Conservation (phyloP, 2,888 invertebrate genomes). For the Agrotis segetum region DNA sequence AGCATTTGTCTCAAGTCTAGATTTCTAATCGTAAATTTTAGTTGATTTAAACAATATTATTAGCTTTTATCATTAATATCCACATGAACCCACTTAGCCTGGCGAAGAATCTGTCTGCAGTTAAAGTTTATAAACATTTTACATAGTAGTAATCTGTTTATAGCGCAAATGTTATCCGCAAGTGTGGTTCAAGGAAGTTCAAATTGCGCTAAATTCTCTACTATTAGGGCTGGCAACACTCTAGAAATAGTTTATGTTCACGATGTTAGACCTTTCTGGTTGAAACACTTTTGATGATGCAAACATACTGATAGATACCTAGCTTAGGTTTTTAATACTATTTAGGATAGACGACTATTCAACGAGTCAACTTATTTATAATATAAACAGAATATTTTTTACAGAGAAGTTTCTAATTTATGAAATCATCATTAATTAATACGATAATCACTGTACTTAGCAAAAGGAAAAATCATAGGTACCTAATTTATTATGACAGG, state of each 20-base stretch:
- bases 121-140: slow-evolving; percentile 16
- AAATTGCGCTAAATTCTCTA: slow-evolving; percentile 42
- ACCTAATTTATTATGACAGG: background rate
- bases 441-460: too few species aligned
- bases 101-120: background rate
- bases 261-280: background rate
- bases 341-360: background rate
- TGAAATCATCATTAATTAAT: too few species aligned
- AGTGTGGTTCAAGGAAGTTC: slow-evolving; percentile 57
- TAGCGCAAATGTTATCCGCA: slow-evolving; percentile 27
- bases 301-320: slow-evolving; percentile 1
- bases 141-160: slow-evolving; percentile 43
- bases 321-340: background rate
- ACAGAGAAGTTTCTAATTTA: too few species aligned
- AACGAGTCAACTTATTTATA: too few species aligned
- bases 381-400: background rate
- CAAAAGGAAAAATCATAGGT: background rate
- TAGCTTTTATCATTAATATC: too few species aligned
- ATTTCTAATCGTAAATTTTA: too few species aligned
- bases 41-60: too few species aligned
- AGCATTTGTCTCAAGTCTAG: too few species aligned
- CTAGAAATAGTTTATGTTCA: slow-evolving; percentile 25
- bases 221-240: slow-evolving; percentile 29
- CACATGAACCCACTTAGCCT: too few species aligned
- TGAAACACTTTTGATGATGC: background rate